phyloP scores from a whole-genome alignment of 2,797 vertebrate genomes.

The Clamator glandarius region DNA sequence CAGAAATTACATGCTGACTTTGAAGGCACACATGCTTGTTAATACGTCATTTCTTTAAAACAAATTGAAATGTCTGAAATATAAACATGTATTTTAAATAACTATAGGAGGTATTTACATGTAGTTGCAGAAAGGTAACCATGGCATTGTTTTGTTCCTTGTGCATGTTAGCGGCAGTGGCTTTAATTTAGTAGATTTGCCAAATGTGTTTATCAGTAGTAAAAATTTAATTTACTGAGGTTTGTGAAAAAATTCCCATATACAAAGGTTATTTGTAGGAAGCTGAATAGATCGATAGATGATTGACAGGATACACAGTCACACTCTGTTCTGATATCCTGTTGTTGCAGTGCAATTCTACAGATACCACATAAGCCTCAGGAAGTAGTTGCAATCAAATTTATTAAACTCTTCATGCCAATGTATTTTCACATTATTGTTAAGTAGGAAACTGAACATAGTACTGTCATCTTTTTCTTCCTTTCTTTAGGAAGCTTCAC shows the following conservation, averaged over 20 bases:
- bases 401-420: slow-evolving; percentile 67
- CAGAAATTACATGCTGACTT: background rate
- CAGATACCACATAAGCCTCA: slow-evolving; percentile 45
- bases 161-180: slow-evolving; percentile 9
- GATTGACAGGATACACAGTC: slow-evolving; percentile 79
- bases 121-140: slow-evolving; percentile 59
- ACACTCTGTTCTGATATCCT: slow-evolving; percentile 66
- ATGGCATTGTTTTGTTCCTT: slow-evolving; percentile 52
- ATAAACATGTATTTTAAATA: background rate
- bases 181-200: slow-evolving; percentile 63
- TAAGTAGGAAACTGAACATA: slow-evolving; percentile 27
- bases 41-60: background rate
- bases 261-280: slow-evolving; percentile 72
- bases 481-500: background rate
- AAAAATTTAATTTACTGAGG: slow-evolving; percentile 71
- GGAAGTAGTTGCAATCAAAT: slow-evolving; percentile 67
- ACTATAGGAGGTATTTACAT: background rate
- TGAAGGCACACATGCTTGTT: background rate
- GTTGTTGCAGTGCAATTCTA: slow-evolving; percentile 45
- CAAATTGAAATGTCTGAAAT: background rate
- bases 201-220: slow-evolving; percentile 63
- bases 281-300: slow-evolving; percentile 70
- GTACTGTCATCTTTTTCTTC: background rate
- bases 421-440: slow-evolving; percentile 30
- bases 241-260: slow-evolving; percentile 54